These are phyloP conservation scores for Physeter macrocephalus DNA, from an alignment of 2,113 vertebrate genomes.

Conservation along the genomic window DNA sequence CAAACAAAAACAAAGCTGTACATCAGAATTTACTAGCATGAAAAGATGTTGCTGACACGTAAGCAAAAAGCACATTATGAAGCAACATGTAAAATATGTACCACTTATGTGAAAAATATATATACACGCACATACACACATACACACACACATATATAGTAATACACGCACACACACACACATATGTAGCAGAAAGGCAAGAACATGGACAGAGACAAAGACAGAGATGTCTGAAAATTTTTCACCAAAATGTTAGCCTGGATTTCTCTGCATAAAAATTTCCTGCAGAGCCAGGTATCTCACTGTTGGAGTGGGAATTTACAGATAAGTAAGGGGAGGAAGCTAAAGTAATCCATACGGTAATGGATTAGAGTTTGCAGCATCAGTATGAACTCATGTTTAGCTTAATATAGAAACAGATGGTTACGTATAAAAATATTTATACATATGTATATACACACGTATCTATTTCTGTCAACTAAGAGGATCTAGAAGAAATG, in stretches of 20 bases:
- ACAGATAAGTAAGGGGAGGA: not conserved
- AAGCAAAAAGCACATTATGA: not conserved
- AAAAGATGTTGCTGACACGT: not conserved
- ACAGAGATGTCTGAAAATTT: not conserved
- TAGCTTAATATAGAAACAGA: not conserved
- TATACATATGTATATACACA: not conserved
- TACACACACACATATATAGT: not conserved
- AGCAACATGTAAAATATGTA: not conserved
- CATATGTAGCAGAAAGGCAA: not conserved
- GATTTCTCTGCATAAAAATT: constrained; percentile 12
- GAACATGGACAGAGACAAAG: constrained; percentile 18
- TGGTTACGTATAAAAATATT: constrained; percentile 22
- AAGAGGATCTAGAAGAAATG: not conserved
- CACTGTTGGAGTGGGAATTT: constrained; percentile 7
- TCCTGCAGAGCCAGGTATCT: not conserved
- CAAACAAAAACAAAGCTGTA: not conserved
- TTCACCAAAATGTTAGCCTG: constrained; percentile 8
- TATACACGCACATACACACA: not conserved
- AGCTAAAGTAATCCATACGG: not conserved
- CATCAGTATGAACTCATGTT: not conserved
- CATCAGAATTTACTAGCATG: not conserved
- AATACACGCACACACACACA: not conserved
- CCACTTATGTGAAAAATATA: not conserved
- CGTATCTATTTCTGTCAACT: not conserved
- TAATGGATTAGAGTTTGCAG: not conserved